Percentiles rank a stretch among this genome's conserved stretches.
Conservation (phyloP, 2,113 vertebrate species). For the Ceuthmochares aereus region DNA sequence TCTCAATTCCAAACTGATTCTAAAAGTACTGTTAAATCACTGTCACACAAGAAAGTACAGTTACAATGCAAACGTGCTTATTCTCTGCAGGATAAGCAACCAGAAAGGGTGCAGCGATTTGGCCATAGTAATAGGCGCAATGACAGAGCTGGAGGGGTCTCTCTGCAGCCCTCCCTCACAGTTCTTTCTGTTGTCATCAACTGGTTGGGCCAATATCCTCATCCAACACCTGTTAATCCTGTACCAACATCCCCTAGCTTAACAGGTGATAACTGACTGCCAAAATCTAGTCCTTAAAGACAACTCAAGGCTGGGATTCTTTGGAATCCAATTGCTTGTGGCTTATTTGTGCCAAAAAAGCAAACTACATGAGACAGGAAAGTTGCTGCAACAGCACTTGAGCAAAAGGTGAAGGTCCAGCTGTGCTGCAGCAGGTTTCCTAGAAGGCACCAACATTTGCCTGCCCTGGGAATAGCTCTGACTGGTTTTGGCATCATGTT, state of each 20-base stretch:
- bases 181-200: not conserved
- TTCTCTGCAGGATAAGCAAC: not conserved
- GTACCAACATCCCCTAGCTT: not conserved
- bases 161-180: not conserved
- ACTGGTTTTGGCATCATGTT: not conserved
- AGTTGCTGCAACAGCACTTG: not conserved
- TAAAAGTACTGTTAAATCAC: not conserved
- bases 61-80: not conserved
- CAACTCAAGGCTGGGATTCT: not conserved
- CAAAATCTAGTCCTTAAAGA: not conserved
- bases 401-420: not conserved
- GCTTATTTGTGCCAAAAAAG: not conserved
- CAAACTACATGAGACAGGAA: not conserved
- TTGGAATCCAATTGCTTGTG: not conserved
- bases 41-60: not conserved
- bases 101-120: fast-evolving
- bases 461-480: not conserved
- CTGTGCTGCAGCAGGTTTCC: not conserved
- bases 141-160: not conserved
- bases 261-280: not conserved
- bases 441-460: not conserved
- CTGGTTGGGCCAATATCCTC: not conserved
- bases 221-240: not conserved
- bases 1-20: not conserved
- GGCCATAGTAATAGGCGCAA: fast-evolving